A percentile compares a stretch with the other conserved stretches of the same genome.
Evolutionary conservation across 2,113 vertebrate genomes (phyloP).

Genomic region (Cynopterus brachyotis): DNA sequence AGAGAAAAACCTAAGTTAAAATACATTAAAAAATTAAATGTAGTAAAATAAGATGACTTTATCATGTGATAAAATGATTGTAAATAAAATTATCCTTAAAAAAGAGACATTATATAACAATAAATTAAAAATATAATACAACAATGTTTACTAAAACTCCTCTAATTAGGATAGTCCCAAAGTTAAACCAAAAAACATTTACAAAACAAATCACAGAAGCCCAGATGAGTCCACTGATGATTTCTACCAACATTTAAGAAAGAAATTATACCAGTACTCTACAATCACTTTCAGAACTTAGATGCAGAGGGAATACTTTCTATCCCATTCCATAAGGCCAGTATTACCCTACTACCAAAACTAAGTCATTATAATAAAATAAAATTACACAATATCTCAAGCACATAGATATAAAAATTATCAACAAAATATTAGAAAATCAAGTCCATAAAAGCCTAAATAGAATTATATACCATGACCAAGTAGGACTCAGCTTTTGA

Average conservation of each 20-base stretch:
- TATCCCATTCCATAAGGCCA: not conserved
- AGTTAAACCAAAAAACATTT: not conserved
- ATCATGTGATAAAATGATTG: not conserved
- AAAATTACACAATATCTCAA: not conserved
- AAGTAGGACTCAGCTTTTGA: not conserved
- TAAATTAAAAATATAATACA: not conserved
- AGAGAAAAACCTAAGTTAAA: not conserved
- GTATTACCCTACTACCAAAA: not conserved
- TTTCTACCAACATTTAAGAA: not conserved
- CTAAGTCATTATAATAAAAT: not conserved
- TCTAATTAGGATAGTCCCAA: not conserved
- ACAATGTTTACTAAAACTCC: not conserved
- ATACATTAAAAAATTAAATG: not conserved
- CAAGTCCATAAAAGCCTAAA: not conserved
- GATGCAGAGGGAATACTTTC: not conserved
- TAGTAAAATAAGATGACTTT: not conserved
- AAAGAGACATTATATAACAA: not conserved
- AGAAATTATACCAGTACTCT: not conserved
- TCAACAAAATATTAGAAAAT: not conserved
- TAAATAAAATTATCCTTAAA: not conserved
- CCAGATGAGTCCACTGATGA: not conserved
- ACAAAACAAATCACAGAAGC: not conserved
- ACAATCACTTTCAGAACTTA: not conserved
- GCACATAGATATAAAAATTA: not conserved
- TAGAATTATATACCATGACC: not conserved